Base-by-base conservation (phyloP, 2,113 vertebrate genomes). In the Lampris megalopsis region DNA sequence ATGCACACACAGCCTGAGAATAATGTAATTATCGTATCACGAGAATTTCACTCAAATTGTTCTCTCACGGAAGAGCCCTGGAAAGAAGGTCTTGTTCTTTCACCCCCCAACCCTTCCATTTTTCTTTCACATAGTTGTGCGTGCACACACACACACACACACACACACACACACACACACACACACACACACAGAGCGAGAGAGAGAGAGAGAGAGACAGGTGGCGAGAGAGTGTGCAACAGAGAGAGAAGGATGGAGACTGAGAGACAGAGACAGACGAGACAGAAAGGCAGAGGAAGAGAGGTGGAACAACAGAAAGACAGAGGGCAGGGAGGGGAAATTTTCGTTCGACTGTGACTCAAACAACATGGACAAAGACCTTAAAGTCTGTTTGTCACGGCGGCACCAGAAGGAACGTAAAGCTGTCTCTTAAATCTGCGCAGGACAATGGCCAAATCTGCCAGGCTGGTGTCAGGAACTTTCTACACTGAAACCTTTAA, bases 351-450 rank as follows among this genome's bases (percentile, higher is more conserved):
- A 38, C 6, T 50, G 47, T 66, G 63, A 52, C 49, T 50, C 63
- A 40, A 36, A 62, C 36, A 50, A 52, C 24, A 59, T 11, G 73
- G 80, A 88, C 62, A 73, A 69, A 68, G 54, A 41, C 4, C n/a
- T 60, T 5, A 68, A 42, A 63, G 13, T 43, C 47, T 6, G 38
- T n/a, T 56, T 50, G 38, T 11, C 77, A 63, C 63, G 62, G 47
- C 37, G 42, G 45, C 63, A 63, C 54, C 73, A 57, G 35, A 47
- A 70, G 37, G 8, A 54, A 75, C 68, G 78, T 90, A 86, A 89
- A 87, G 1, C 82, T 75, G 81, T 79, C 89, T 85, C 79, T 60
- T 88, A 89, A 91, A 91, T 92, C 87, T 76, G 64, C 60, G 40
- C 58, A 0, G 72, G 65, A 88, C 89, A 90, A 92, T 87, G 50